Conservation (phyloP, 2,113 vertebrate genomes). For the Propithecus coquereli region DNA sequence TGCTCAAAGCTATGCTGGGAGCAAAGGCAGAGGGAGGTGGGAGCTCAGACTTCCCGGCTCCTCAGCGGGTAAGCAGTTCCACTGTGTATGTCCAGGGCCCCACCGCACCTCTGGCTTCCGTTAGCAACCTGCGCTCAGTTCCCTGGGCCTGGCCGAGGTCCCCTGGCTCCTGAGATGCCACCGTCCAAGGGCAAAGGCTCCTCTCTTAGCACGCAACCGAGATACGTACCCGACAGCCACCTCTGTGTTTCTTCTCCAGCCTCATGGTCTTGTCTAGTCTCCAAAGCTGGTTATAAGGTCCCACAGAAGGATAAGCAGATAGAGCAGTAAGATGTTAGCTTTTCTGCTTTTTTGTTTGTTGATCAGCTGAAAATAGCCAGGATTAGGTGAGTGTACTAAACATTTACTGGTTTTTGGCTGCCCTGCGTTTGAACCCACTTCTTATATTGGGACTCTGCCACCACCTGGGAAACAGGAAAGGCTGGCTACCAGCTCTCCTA, state of each 20-base stretch:
- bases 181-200: neutral
- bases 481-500: neutral
- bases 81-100: neutral
- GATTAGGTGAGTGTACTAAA: too few species aligned
- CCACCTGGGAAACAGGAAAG: neutral
- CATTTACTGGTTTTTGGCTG: neutral
- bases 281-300: neutral
- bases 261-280: neutral
- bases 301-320: neutral
- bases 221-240: too few species aligned
- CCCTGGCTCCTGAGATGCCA: neutral
- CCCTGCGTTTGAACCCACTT: neutral
- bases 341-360: neutral
- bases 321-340: neutral
- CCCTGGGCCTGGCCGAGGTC: neutral
- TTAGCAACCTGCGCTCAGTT: neutral
- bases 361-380: neutral
- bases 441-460: neutral
- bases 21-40: slow-evolving; percentile 9
- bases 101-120: fast-evolving
- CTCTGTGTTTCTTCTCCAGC: neutral
- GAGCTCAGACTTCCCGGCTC: slow-evolving; percentile 68
- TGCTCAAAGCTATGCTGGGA: slow-evolving; percentile 32
- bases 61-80: neutral
- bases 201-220: neutral